Evolutionary conservation across 2,888 invertebrate species (phyloP).

Genomic region (Nemotelus nigrinus): DNA sequence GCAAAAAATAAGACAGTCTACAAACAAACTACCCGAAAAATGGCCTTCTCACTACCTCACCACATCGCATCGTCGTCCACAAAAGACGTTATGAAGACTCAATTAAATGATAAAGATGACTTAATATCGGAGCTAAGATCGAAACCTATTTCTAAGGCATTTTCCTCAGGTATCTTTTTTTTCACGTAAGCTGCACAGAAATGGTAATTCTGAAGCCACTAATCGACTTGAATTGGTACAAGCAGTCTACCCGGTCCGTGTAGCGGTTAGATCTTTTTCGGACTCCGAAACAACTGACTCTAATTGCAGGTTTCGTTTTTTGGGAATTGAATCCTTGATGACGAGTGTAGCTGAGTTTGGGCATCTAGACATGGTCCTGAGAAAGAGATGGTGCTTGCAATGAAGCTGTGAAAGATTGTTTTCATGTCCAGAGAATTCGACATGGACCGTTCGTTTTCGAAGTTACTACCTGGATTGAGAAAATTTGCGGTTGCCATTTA

Average conservation of each 20-base stretch:
- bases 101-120: slow-evolving; percentile 35
- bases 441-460: background rate
- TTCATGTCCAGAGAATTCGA: background rate
- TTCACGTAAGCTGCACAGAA: slow-evolving; percentile 1
- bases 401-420: slow-evolving; percentile 28
- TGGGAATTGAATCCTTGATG: slow-evolving; percentile 42
- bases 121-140: slow-evolving; percentile 34
- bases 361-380: background rate
- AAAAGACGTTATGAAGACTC: slow-evolving; percentile 8
- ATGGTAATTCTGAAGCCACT: slow-evolving; percentile 40
- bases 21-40: background rate
- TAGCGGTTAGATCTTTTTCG: slow-evolving; percentile 4
- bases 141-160: slow-evolving; percentile 35
- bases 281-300: slow-evolving; percentile 30
- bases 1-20: background rate
- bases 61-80: background rate
- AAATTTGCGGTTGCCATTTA: background rate
- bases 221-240: slow-evolving; percentile 30
- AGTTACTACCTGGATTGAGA: background rate
- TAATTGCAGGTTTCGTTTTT: slow-evolving; percentile 43
- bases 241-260: background rate
- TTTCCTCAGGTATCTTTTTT: background rate
- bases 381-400: slow-evolving; percentile 8
- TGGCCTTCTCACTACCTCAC: background rate
- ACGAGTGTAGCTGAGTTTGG: background rate